Conservation (phyloP, 2,888 invertebrate genomes). For the Pseudeuparius sepicola region DNA sequence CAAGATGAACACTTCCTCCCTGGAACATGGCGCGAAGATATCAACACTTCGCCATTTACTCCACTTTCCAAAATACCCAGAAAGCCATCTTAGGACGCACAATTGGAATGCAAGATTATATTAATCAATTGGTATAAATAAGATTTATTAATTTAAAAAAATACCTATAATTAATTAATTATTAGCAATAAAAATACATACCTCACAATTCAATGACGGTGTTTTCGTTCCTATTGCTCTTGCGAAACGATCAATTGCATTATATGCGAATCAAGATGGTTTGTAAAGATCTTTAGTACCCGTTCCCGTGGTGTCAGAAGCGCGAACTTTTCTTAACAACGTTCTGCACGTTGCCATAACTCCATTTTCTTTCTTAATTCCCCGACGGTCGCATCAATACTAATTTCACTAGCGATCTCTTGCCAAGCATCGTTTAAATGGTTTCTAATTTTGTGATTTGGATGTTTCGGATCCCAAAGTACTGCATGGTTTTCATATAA, state of each 20-base stretch:
- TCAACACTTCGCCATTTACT: conserved; percentile 11
- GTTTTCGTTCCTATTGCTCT: conserved; percentile 4
- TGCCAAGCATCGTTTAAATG: conserved; percentile 11
- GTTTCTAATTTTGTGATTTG: conserved; percentile 10
- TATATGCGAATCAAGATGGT: conserved; percentile 2
- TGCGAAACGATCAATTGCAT: too few species aligned
- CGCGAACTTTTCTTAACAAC: conserved; percentile 3
- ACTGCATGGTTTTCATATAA: too few species aligned
- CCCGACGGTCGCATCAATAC: conserved; percentile 1
- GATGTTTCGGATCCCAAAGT: too few species aligned
- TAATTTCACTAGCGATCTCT: conserved; percentile 7
- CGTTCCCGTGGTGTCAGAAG: conserved; percentile 2
- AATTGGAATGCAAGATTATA: conserved; percentile 7
- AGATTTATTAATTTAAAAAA: too few species aligned
- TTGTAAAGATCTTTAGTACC: neutral
- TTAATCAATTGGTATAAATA: conserved; percentile 4
- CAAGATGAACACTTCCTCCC: conserved; percentile 6
- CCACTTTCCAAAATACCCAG: conserved; percentile 19
- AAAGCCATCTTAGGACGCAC: conserved; percentile 17
- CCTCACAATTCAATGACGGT: conserved; percentile 4
- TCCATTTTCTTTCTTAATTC: too few species aligned
- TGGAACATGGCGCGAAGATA: conserved; percentile 15
- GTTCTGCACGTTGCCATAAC: conserved; percentile 4
- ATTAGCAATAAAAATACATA: conserved; percentile 10
- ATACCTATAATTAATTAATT: conserved; percentile 7